Evolutionary conservation across 2,113 vertebrate species (phyloP).

Genomic region (Sylvietta virens): DNA sequence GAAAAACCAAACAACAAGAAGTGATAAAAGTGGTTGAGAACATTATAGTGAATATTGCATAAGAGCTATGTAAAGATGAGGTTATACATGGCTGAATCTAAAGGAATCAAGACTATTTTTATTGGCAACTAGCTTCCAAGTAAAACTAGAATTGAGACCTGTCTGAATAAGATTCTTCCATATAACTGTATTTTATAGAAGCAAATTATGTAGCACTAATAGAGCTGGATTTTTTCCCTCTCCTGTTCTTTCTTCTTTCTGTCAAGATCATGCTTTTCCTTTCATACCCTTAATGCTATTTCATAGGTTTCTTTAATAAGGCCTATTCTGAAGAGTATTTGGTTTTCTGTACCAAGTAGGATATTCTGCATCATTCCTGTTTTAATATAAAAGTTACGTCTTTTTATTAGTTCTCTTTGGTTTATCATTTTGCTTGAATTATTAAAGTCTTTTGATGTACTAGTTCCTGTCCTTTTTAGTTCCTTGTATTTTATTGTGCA

Average conservation of each 20-base stretch:
- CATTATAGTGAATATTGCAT: neutral
- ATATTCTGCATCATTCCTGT: neutral
- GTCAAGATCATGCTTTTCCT: neutral
- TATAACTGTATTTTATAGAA: neutral
- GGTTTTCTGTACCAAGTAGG: neutral
- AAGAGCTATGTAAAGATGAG: neutral
- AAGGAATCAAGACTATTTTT: neutral
- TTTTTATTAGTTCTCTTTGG: neutral
- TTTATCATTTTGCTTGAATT: neutral
- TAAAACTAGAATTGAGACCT: neutral
- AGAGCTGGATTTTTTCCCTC: neutral
- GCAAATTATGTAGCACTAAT: neutral
- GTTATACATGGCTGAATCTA: accelerated
- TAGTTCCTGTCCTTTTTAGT: neutral
- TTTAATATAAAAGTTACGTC: neutral
- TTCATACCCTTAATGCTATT: neutral
- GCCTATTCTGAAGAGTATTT: neutral
- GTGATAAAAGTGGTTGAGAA: neutral
- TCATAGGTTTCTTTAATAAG: neutral
- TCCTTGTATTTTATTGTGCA: neutral
- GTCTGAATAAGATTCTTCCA: neutral
- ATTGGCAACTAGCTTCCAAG: neutral
- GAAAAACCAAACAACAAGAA: neutral
- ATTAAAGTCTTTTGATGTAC: neutral
- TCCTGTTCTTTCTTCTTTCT: neutral